A percentile compares a stretch with the other conserved stretches of the same genome.
These are phyloP conservation scores for Hipposideros armiger DNA, from an alignment of 2,113 vertebrate species.

Conservation along the genomic window DNA sequence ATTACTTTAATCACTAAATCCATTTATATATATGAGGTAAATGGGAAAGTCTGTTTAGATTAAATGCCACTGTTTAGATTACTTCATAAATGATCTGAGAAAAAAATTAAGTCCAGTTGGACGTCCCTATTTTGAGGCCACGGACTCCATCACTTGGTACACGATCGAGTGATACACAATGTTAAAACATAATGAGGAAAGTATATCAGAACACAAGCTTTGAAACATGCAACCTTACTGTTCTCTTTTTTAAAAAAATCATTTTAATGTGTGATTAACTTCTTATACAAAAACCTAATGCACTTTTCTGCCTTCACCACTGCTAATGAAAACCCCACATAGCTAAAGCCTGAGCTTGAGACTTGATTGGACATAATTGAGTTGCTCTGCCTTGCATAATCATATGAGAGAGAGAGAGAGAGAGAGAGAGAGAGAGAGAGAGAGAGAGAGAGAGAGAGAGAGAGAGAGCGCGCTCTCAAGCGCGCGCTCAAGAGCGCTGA, in stretches of 20 bases:
- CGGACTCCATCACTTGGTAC: neutral
- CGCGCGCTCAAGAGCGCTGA: neutral
- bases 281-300: constrained; percentile 37
- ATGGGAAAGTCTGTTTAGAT: neutral
- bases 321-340: constrained; percentile 56
- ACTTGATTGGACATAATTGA: constrained; percentile 68
- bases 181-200: constrained; percentile 25
- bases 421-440: too few relatives aligned
- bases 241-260: neutral
- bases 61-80: neutral
- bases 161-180: neutral
- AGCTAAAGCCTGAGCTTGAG: neutral
- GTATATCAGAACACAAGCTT: neutral
- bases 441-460: too few relatives aligned
- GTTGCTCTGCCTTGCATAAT: constrained; percentile 58
- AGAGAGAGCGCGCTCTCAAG: too few relatives aligned
- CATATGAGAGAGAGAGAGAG: neutral
- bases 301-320: neutral
- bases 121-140: neutral
- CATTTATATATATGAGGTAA: neutral
- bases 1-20: neutral
- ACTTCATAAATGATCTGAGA: neutral
- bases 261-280: constrained; percentile 58
- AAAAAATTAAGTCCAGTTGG: neutral
- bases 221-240: neutral